Evolutionary conservation across 1,140 invertebrate genomes (phyloP).

Genomic region (Drosophila pruinosa): DNA sequence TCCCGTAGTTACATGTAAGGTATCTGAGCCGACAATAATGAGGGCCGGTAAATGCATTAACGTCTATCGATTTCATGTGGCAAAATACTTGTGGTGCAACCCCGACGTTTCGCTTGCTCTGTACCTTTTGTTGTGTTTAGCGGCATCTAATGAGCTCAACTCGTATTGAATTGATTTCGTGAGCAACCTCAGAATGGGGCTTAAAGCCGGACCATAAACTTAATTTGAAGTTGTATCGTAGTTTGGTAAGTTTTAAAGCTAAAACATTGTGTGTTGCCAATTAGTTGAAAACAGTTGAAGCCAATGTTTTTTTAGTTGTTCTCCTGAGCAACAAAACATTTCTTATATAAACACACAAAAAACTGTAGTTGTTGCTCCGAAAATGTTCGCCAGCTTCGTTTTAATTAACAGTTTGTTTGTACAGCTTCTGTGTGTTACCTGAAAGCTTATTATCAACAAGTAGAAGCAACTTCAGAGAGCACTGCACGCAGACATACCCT

Average conservation of each 20-base stretch:
- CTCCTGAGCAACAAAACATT: not conserved
- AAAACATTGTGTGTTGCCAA: not conserved
- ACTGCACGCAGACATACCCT: not conserved
- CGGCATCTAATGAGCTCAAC: slow-evolving; percentile 7
- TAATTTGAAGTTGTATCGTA: not conserved
- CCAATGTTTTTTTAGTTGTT: not conserved
- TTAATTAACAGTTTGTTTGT: slow-evolving; percentile 37
- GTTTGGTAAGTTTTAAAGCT: not conserved
- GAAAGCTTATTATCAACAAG: slow-evolving; percentile 7
- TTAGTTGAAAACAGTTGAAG: not conserved
- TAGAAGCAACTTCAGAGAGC: not conserved
- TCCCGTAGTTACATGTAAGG: not conserved
- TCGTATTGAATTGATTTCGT: slow-evolving; percentile 2
- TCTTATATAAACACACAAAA: slow-evolving; percentile 15
- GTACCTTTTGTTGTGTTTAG: not conserved
- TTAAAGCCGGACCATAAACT: no score
- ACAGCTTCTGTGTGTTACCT: not conserved
- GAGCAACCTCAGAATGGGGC: not conserved
- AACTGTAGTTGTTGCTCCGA: not conserved
- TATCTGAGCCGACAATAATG: not conserved
- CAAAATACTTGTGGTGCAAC: not conserved
- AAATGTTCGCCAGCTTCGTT: slow-evolving; percentile 15
- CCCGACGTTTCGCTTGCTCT: not conserved
- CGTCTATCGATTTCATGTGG: not conserved
- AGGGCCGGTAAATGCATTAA: not conserved